Evolutionary conservation across 2,797 vertebrate species (phyloP).

Genomic region (Linurgus olivaceus): DNA sequence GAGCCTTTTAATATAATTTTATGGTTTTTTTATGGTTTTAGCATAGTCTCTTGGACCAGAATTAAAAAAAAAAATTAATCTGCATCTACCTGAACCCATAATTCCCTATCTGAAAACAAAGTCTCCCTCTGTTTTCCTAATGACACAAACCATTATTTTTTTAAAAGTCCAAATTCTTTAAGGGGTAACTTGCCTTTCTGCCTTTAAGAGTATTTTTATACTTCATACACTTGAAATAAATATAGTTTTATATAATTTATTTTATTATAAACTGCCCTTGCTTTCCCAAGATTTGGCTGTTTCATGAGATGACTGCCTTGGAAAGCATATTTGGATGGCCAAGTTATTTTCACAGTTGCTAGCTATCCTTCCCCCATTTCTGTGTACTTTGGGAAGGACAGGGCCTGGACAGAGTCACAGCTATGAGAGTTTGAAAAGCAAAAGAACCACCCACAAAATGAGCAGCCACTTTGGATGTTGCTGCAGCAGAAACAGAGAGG

Average conservation of each 20-base stretch:
- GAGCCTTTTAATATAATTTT: background rate
- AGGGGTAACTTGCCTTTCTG: background rate
- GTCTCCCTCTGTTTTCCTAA: background rate
- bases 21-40: background rate
- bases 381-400: background rate
- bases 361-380: background rate
- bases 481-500: background rate
- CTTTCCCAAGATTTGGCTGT: background rate
- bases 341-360: slow-evolving; percentile 1
- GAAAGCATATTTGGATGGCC: background rate
- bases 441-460: background rate
- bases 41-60: background rate
- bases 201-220: background rate
- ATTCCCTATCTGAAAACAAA: background rate
- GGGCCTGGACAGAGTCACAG: background rate
- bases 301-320: background rate
- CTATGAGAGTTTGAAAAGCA: background rate
- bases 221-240: background rate
- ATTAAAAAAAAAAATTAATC: background rate
- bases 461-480: background rate
- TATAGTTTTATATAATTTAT: background rate
- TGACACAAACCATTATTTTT: background rate
- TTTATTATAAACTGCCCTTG: background rate
- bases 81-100: background rate
- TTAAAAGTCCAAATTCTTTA: background rate